Base-by-base conservation (phyloP, 2,888 invertebrate species). In the Alviniconcha strummeri region DNA sequence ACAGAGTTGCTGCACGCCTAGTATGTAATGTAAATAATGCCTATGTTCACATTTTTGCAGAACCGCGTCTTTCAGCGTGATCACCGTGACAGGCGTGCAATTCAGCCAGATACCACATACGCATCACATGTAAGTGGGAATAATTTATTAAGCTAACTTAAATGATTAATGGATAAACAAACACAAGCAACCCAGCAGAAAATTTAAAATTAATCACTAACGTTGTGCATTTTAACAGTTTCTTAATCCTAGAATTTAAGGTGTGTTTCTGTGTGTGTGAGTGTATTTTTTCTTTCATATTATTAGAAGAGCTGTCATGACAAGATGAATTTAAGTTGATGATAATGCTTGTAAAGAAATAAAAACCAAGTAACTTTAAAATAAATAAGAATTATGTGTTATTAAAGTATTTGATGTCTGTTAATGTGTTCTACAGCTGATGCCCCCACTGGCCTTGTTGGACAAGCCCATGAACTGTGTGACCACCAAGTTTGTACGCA, bases 391-490 rank as follows among this genome's bases (percentile, higher is more conserved):
- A 13, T 64, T 3, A 13, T 64, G 9, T 13, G 9, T 15, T 15
- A 64, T 64, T 64, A 64, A 64, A 64, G 64, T 64, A 64, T 9
- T 83, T n/a, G 54, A 17, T 57, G n/a, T 54, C 15, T 52, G 4
- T 60, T 52, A 56, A 80, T 55, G 52, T 36, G 89, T 36, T 36
- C 36, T 92, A 72, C 89, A 94, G 93, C 94, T 99, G 92, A 95
- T 98, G 92, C 99, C 99, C 72, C 99, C 99, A 4, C 96, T 97
- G n/a, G 97, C 97, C 90, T 97, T 98, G 93, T 96, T 97, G 80
- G 97, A 99, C 93, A 98, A 98, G 94, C 98, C 99, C 5, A 98
- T 98, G 89, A 99, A 99, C 95, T 97, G 98, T 88, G 98, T 95
- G 5, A 92, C 92, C 15, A 93, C 95, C 13, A 95, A 98, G 91